Percentiles rank a stretch among this genome's conserved stretches.
These are phyloP conservation scores for Pachydiplax longipennis DNA, from an alignment of 2,888 invertebrate genomes.

Conservation along the genomic window DNA sequence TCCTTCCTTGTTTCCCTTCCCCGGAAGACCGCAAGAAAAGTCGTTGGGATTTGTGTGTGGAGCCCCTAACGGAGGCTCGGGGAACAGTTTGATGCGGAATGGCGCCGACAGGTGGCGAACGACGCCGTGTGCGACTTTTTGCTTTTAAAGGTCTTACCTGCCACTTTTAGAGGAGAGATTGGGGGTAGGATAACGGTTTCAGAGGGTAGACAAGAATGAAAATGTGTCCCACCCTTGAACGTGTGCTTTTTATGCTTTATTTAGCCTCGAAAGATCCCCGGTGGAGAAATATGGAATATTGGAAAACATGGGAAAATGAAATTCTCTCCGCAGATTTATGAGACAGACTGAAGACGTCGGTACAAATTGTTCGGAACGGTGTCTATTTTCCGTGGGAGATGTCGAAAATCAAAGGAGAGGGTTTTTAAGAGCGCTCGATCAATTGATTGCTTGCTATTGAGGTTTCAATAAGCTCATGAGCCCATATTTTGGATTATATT, in stretches of 20 bases:
- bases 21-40: background rate
- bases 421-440: too few species aligned
- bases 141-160: background rate
- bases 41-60: background rate
- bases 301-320: background rate
- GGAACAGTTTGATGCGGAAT: background rate
- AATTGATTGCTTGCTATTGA: too few species aligned
- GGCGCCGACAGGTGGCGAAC: constrained; percentile 8
- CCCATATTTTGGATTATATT: too few species aligned
- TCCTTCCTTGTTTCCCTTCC: background rate
- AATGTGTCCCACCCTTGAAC: background rate
- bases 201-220: background rate
- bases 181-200: background rate
- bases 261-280: background rate
- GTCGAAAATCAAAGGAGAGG: too few species aligned
- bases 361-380: too few species aligned
- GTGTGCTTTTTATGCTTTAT: background rate
- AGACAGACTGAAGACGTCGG: background rate
- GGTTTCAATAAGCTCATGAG: too few species aligned
- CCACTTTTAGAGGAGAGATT: background rate
- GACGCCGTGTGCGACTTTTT: background rate
- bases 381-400: too few species aligned
- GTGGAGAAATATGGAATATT: constrained; percentile 10
- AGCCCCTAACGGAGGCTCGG: background rate
- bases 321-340: background rate